phyloP scores from a whole-genome alignment of 1,140 invertebrate genomes.

The Akabosia matsudoensis region DNA sequence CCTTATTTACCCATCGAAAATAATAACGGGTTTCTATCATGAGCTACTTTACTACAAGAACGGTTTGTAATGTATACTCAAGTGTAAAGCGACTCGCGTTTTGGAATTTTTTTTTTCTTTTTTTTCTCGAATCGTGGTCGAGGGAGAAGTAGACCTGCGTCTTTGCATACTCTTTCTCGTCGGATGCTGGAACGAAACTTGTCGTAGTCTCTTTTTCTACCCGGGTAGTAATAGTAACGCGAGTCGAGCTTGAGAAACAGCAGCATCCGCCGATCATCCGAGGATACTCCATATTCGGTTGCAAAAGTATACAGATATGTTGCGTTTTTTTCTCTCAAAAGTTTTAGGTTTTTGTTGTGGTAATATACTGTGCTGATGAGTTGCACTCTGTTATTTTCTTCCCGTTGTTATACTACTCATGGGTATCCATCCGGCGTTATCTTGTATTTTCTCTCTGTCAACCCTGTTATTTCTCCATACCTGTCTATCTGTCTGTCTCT shows the following conservation, averaged over 20 bases:
- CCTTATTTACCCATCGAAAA: too few relatives aligned
- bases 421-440: neutral
- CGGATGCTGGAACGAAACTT: neutral
- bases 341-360: too few relatives aligned
- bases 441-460: neutral
- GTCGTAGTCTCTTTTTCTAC: neutral
- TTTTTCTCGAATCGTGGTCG: neutral
- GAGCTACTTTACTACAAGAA: too few relatives aligned
- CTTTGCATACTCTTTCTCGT: neutral
- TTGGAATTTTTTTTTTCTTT: too few relatives aligned
- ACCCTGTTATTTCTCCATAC: neutral
- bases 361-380: too few relatives aligned
- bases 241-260: too few relatives aligned
- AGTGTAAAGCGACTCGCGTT: too few relatives aligned
- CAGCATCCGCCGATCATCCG: neutral
- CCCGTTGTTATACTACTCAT: neutral
- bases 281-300: neutral
- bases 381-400: neutral
- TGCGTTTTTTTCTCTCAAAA: neutral
- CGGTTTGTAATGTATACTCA: too few relatives aligned
- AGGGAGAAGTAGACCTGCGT: neutral
- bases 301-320: neutral
- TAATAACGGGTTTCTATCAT: too few relatives aligned
- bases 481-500: neutral
- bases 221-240: neutral